Percentiles rank a stretch among this genome's conserved stretches.
These are phyloP conservation scores for Drosophila ficusphila DNA, from an alignment of 1,140 invertebrate species.

Conservation along the genomic window DNA sequence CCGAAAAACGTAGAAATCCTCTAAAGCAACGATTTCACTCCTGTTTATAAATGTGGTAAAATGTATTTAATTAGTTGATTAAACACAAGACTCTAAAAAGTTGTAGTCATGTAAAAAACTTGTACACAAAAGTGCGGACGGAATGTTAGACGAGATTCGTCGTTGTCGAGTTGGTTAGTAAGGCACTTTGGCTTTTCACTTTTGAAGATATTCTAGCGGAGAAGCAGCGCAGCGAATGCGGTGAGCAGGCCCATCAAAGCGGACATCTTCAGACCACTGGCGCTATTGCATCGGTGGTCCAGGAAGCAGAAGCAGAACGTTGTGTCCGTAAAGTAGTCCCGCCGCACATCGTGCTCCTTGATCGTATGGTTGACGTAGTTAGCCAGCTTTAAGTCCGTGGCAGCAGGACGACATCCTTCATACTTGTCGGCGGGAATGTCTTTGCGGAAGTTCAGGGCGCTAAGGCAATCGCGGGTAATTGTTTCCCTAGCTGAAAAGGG, in stretches of 20 bases:
- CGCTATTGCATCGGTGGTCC: conserved; percentile 93
- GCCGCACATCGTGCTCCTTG: conserved; percentile 93
- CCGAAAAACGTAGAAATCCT: conserved; percentile 79
- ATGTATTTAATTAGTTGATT: conserved; percentile 66
- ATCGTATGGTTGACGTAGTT: conserved; percentile 95
- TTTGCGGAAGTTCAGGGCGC: conserved; percentile 90
- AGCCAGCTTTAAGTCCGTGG: conserved; percentile 90
- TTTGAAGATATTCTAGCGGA: conserved; percentile 1
- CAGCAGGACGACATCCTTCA: conserved; percentile 93
- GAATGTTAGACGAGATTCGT: conserved; percentile 63
- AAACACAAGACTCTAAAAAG: conserved; percentile 48
- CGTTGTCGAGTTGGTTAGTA: conserved; percentile 35
- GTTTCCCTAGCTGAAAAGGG: conserved; percentile 89
- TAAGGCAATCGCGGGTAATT: conserved; percentile 94
- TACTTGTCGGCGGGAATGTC: conserved; percentile 97
- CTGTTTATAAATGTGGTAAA: conserved; percentile 63
- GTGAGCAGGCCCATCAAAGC: conserved; percentile 10
- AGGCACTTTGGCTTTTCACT: conserved; percentile 52
- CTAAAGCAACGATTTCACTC: conserved; percentile 44
- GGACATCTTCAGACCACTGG: conserved; percentile 38
- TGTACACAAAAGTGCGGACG: conserved; percentile 57
- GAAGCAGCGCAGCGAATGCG: conserved; percentile 10
- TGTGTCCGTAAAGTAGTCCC: conserved; percentile 92
- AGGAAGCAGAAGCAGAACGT: conserved; percentile 96
- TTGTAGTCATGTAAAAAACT: conserved; percentile 42